Evolutionary conservation across 1,140 invertebrate species (phyloP).

Genomic region (Melitaea cinxia): DNA sequence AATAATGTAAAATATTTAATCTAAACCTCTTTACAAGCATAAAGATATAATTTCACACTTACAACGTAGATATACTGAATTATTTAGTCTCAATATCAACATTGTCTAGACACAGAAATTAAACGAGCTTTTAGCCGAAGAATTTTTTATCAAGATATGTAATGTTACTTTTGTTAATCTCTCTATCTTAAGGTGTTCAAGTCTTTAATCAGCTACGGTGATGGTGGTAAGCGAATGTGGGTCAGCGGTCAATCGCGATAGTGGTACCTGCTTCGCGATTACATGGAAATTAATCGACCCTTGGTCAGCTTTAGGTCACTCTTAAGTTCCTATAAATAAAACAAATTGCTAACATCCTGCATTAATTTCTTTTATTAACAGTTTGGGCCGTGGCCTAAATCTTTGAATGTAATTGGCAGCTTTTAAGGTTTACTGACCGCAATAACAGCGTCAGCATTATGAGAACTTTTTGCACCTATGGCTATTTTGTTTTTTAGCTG

Average conservation of each 20-base stretch:
- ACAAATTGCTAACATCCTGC: slow-evolving; percentile 32
- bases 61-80: no score
- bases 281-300: slow-evolving; percentile 68
- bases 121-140: no score
- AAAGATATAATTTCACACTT: no score
- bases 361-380: slow-evolving; percentile 22
- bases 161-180: neutral
- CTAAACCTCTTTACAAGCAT: no score
- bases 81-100: no score
- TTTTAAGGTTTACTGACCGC: neutral
- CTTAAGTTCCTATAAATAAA: slow-evolving; percentile 29
- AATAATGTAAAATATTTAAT: no score
- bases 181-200: slow-evolving; percentile 20
- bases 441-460: neutral
- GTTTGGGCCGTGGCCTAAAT: slow-evolving; percentile 10
- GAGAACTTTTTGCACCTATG: no score
- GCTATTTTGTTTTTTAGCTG: no score
- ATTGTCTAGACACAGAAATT: no score
- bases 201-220: slow-evolving; percentile 42
- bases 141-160: no score
- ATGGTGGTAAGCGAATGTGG: slow-evolving; percentile 57
- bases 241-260: slow-evolving; percentile 75
- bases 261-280: slow-evolving; percentile 61
- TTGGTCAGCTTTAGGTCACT: slow-evolving; percentile 22
- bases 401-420: neutral